These are phyloP conservation scores for Apostichopus parvimensis DNA, from an alignment of 35 echinoderm and acorn worm species.

Conservation along the genomic window DNA sequence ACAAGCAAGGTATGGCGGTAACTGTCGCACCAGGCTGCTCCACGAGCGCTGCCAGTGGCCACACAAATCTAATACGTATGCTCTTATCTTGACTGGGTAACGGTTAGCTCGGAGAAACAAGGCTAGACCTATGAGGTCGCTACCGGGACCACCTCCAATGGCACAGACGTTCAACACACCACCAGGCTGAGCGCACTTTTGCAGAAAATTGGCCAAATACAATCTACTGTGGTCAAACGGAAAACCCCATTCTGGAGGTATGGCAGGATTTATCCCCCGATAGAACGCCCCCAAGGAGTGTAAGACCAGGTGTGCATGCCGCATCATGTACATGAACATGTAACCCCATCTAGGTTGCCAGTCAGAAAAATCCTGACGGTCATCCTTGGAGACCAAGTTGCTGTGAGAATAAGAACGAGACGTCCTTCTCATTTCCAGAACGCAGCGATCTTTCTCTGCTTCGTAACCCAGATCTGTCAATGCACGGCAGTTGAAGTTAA, in stretches of 20 bases:
- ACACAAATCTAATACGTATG: constrained; percentile 22
- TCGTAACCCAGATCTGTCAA: background rate
- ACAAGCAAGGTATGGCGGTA: background rate
- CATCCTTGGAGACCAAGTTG: background rate
- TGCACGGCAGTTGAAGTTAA: background rate
- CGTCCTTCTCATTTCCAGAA: background rate
- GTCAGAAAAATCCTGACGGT: background rate
- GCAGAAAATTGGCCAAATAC: background rate
- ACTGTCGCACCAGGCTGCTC: background rate
- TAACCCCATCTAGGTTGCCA: constrained; percentile 43
- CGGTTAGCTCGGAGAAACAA: constrained; percentile 18
- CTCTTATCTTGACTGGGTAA: background rate
- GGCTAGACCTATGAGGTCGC: constrained; percentile 38
- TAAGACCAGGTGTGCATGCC: constrained; percentile 31
- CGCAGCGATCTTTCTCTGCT: background rate
- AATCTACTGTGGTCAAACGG: constrained; percentile 24
- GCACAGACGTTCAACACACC: constrained; percentile 9
- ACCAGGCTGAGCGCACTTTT: constrained; percentile 15
- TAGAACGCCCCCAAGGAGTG: constrained; percentile 9
- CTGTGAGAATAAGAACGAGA: background rate
- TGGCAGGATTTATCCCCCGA: background rate
- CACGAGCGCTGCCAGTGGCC: constrained; percentile 8
- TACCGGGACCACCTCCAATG: constrained; percentile 43
- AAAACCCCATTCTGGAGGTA: background rate
- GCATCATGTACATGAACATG: constrained; percentile 49